Base-by-base conservation (phyloP, 2,797 vertebrate genomes). In the Rachycentron canadum region DNA sequence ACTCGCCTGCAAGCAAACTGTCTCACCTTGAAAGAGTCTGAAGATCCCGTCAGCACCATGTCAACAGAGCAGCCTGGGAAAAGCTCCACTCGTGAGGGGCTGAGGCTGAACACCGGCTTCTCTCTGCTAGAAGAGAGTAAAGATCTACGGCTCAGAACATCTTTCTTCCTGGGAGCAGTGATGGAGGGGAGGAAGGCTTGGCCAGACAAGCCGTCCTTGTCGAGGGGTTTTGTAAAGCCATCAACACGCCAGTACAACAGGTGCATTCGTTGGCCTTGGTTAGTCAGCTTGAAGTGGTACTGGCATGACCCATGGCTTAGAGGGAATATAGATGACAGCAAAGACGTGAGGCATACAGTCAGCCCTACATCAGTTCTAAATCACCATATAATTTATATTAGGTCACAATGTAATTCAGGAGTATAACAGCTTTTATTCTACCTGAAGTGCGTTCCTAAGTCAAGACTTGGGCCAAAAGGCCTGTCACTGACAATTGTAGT, bases 251-350 rank as follows among this genome's bases (percentile, higher is more conserved):
- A 99, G 84, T 94, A 95, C 21, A 99, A 82, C 58, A 93, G 94
- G 40, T 98, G 96, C 14, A 83, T 76, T 2, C 94, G 94, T 2
- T 94, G 92, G 2, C 98, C 97, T 4, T 73, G 90, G 87, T 99
- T 99, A 2, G 90, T 97, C 61, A 99, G 78, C 70, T 84, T 96
- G 84, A 99, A 97, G 82, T 13, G 82, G 87, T 97, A 97, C 78
- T 84, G 90, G 79, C 87, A 96, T 7, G 92, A 85, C 11, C 84
- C 91, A 41, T 94, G 89, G 82, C 98, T 99, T 69, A 34, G 1
- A 69, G 65, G 69, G 76, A 11, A 87, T 11, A 63, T 1, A 36
- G 4, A 65, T 2, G 14, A 78, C 16, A 73, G 26, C 17, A 58
- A 41, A 16, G n/a, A 69, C 4, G 0, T 38, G 34, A 71, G 25